Evolutionary conservation across 2,797 vertebrate genomes (phyloP).

Genomic region (Sciaenops ocellatus): DNA sequence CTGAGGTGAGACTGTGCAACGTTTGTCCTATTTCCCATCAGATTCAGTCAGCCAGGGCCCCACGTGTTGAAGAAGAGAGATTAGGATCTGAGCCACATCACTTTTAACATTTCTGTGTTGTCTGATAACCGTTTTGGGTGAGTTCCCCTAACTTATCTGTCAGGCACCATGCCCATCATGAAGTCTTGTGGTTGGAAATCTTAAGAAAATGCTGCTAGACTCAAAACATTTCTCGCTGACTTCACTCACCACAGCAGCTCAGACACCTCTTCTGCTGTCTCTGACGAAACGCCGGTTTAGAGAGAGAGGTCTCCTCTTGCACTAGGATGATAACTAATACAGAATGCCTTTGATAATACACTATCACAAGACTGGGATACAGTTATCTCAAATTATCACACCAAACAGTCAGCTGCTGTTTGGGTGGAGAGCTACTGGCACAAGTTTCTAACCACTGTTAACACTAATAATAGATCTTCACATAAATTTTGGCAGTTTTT

Average conservation of each 20-base stretch:
- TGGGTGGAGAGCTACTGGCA: slow-evolving; percentile 25
- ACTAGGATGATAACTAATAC: not conserved
- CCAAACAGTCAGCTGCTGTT: slow-evolving; percentile 64
- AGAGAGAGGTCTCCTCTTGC: not conserved
- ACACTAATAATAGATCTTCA: slow-evolving; percentile 41
- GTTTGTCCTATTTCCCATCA: slow-evolving; percentile 23
- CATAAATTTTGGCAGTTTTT: slow-evolving; percentile 9
- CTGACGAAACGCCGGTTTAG: not conserved
- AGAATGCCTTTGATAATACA: slow-evolving; percentile 38
- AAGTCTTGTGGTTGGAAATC: slow-evolving; percentile 29
- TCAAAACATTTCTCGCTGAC: not conserved
- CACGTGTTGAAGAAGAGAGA: slow-evolving; percentile 41
- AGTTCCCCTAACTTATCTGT: slow-evolving; percentile 33
- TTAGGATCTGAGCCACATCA: slow-evolving; percentile 49
- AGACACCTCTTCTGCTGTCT: slow-evolving; percentile 19
- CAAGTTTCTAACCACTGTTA: slow-evolving; percentile 21
- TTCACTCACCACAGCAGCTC: slow-evolving; percentile 10
- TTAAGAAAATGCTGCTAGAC: slow-evolving; percentile 24
- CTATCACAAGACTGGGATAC: slow-evolving; percentile 53
- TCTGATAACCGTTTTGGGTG: slow-evolving; percentile 61
- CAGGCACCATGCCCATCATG: slow-evolving; percentile 32
- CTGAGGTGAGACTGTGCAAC: slow-evolving; percentile 19
- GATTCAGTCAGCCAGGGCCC: slow-evolving; percentile 15
- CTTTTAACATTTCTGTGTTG: slow-evolving; percentile 55
- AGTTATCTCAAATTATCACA: slow-evolving; percentile 41